Evolutionary conservation across 2,113 vertebrate species (phyloP).

Genomic region (Pagrus major): DNA sequence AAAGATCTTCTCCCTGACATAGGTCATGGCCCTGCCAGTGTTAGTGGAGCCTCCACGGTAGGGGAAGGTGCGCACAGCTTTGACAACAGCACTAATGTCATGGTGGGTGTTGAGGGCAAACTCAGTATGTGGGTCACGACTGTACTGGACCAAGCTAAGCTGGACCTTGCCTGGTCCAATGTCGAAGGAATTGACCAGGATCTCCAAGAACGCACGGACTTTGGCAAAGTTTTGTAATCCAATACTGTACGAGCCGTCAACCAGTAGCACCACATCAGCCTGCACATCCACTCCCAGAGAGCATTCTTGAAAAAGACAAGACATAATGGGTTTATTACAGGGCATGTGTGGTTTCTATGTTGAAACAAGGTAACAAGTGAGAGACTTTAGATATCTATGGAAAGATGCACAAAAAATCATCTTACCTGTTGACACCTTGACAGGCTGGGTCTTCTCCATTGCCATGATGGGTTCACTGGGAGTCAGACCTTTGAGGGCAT

Average conservation of each 20-base stretch:
- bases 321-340: conserved; percentile 78
- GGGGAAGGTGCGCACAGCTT: conserved; percentile 94
- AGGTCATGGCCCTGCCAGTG: conserved; percentile 98
- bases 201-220: conserved; percentile 96
- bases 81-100: conserved; percentile 90
- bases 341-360: background rate
- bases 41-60: conserved; percentile 99
- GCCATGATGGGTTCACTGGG: conserved; percentile 90
- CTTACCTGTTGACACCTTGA: conserved; percentile 95
- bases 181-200: conserved; percentile 95
- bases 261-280: conserved; percentile 96
- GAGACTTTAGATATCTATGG: background rate
- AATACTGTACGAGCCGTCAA: conserved; percentile 99
- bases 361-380: background rate
- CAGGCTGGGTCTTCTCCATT: conserved; percentile 94
- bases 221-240: conserved; percentile 98
- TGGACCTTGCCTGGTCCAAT: conserved; percentile 93
- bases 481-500: conserved; percentile 91
- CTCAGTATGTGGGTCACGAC: conserved; percentile 95
- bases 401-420: background rate
- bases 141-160: conserved; percentile 98
- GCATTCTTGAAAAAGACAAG: conserved; percentile 88
- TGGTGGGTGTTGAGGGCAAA: conserved; percentile 95
- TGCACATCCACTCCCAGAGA: conserved; percentile 97
- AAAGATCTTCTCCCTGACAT: conserved; percentile 95